Base-by-base conservation (phyloP, 2,888 invertebrate genomes). In the Trissonchulus latispiculum region DNA sequence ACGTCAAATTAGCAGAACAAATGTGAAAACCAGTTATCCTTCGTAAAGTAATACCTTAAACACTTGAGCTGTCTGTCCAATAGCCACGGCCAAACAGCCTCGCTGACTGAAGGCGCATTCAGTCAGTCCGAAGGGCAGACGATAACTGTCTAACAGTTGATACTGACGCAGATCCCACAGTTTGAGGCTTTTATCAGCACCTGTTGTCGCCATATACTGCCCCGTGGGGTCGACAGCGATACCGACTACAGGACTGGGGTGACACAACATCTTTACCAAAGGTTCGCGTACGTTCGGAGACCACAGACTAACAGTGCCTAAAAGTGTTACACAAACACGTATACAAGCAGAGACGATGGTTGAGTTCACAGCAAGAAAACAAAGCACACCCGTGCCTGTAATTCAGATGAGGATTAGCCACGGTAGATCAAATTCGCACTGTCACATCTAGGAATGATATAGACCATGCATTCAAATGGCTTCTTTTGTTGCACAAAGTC, bases 131-230 rank as follows among this genome's bases (percentile, higher is more conserved):
- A 79, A 77, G 68, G 88, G 86, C 61, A 93, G 81, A 72, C 87
- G 86, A 80, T 91, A 91, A 73, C 88, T 85, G 75, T 91, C 90
- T 69, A 95, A 75, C 0, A 92, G 91, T 75, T 89, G 88, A 73
- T 93, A 87, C 81, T 90, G 90, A 73, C 99, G 86, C 3, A 96
- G 86, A 83, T 99, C 99, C 95, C 96, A 99, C 75, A 99, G 89
- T 84, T 93, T 80, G 61, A 74, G 1, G 2, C 88, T 89, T 62
- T 90, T 87, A 83, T 96, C 94, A 3, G 90, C 86, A 8, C 91
- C 91, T 23, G 91, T 89, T n/a, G 99, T 96, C 0, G 93, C 93
- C 90, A 99, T 90, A 81, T 95, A 92, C 89, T 86, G 87, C 80
- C 99, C 99, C 78, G 88, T 88, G 2, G 89, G 88, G 85, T 97